Base-by-base conservation (phyloP, 2,113 vertebrate species). In the Lepisosteus oculatus region DNA sequence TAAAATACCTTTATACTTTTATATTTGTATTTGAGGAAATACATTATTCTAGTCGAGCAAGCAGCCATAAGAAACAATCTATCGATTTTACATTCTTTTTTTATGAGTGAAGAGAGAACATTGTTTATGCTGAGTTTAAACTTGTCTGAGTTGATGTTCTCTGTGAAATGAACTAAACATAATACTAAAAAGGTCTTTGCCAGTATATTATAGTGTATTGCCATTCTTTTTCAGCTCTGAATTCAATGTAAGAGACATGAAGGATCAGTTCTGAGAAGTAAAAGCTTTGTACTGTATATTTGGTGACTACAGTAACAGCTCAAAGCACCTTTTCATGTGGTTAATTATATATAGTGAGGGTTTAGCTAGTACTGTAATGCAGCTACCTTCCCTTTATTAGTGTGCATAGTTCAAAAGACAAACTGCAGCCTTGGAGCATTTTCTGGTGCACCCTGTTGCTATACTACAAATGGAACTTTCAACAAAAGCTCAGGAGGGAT, bases 261-360 rank as follows among this genome's bases (percentile, higher is more conserved):
- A 14, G 68, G 56, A 61, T 12, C 55, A n/a, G 41, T 59, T 61
- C 68, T 61, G 61, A 44, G 57, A 29, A 7, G 65, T 47, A 42
- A 15, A 6, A 15, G 43, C 43, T 11, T 29, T 29, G 29, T 29
- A 15, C 68, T 43, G 45, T 73, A 66, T 54, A 73, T 84, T 68
- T 81, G 74, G 75, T 88, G 85, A 79, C 78, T 77, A n/a, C n/a
- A n/a, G n/a, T n/a, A 44, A 65, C 44, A 69, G 83, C 79, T 78
- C 77, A 12, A 43, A 84, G 83, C 72, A 67, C 75, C 74, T 79
- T 65, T 64, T 65, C 55, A 65, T 57, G 69, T 42, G n/a, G 64
- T 82, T 76, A 83, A 86, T 86, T 78, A 84, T 17, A 51, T 11
- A 61, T 84, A 66, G 43, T 83, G 68, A 76, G 75, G 68, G 67